Evolutionary conservation across 2,888 invertebrate genomes (phyloP), one percentile per base, ranked within the genome.

Genomic region (Liodrosophila aerea): DNA sequence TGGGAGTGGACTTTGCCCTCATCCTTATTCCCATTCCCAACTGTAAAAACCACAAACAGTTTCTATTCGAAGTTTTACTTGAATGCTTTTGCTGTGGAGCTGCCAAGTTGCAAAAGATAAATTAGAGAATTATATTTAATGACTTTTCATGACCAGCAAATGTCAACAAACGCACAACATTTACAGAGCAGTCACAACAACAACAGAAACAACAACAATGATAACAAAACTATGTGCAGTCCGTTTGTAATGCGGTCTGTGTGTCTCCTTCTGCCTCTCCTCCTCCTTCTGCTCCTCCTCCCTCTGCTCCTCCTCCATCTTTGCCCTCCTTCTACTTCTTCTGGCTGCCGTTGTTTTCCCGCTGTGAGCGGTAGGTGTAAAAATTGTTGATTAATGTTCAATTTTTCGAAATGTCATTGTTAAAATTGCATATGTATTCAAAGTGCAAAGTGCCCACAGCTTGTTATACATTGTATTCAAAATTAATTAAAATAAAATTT

Each of bases 371-470:
- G 49, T 70, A 83, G 85, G 85, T 81, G 85, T 81, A 71, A 76
- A 85, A 71, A 85, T 82, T 71, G 73, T 76, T 86, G 86, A 86
- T 86, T 86, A 86, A 86, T 86, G 86, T 73, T 69, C 39, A 8
- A 7, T 49, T 56, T 72, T 58, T 11, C 13, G 47, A 53, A 59
- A 54, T 67, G 61, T 59, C 66, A 66, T 64, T 60, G 44, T 44
- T 41, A 15, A 53, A 70, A 46, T 12, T 66, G 70, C 70, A 70
- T 66, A n/a, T n/a, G n/a, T n/a, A 63, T 41, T 64, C 43, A 37
- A 52, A 60, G 54, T 7, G 29, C 12, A 27, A 36, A 15, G 31
- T 22, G 15, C 12, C 34, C 34, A 40, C 39, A 46, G 27, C 44
- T 44, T 11, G 16, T 12, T 36, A 34, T 37, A 9, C 11, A 58